Evolutionary conservation across 2,888 invertebrate genomes (phyloP).

Genomic region (Idaea aversata): DNA sequence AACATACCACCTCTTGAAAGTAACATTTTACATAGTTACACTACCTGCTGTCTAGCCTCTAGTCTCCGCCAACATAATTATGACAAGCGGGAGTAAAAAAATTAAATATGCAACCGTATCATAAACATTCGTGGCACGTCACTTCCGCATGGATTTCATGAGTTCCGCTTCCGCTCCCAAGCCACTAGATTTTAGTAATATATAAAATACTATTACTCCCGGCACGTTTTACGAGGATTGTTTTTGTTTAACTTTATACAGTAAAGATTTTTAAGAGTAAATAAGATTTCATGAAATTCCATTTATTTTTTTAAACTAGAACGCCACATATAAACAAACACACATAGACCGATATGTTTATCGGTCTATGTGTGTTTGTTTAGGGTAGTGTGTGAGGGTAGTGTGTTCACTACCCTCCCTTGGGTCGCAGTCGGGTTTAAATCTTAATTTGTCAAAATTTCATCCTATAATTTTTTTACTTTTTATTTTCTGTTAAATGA

Average conservation of each 20-base stretch:
- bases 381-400: too few species aligned
- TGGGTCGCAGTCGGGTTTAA: too few species aligned
- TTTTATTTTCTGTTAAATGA: too few species aligned
- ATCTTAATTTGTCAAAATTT: too few species aligned
- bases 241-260: not conserved
- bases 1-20: too few species aligned
- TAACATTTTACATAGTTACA: not conserved
- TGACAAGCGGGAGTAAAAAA: slow-evolving; percentile 38
- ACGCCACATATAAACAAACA: too few species aligned
- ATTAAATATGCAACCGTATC: slow-evolving; percentile 39
- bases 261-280: not conserved
- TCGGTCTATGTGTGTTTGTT: too few species aligned
- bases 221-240: not conserved
- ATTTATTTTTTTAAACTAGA: too few species aligned
- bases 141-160: slow-evolving; percentile 38
- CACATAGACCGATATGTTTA: too few species aligned
- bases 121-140: slow-evolving; percentile 40
- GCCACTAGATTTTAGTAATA: slow-evolving; percentile 32
- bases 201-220: slow-evolving; percentile 12
- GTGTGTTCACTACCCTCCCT: too few species aligned
- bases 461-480: too few species aligned
- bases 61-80: slow-evolving; percentile 20
- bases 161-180: slow-evolving; percentile 25
- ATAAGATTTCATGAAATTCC: not conserved
- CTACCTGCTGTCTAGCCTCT: not conserved